phyloP scores from a whole-genome alignment of 2,888 invertebrate species.

The Graphium colonna region DNA sequence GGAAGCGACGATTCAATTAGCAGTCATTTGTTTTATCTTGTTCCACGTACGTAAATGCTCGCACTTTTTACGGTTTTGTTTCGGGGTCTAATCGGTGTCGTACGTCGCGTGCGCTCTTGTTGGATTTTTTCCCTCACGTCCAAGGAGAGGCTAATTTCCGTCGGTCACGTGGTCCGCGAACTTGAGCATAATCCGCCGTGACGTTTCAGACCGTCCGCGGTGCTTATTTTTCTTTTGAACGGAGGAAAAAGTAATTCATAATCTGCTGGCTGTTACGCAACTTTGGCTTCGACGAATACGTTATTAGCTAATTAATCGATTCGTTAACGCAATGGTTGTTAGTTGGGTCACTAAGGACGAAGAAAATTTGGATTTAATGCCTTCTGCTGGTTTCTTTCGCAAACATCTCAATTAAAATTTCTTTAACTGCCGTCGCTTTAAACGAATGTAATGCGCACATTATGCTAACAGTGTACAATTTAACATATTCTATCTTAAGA shows the following conservation, averaged over 20 bases:
- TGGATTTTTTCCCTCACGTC: conserved; percentile 35
- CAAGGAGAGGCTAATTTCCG: conserved; percentile 49
- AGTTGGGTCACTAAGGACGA: background rate
- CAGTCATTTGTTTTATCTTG: conserved; percentile 45
- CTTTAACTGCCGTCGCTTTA: background rate
- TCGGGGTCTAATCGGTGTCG: background rate
- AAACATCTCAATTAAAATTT: no score
- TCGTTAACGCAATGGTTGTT: background rate
- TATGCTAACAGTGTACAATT: background rate
- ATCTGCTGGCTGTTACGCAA: background rate
- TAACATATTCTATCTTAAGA: background rate
- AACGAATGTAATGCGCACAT: background rate
- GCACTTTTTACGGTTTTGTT: background rate
- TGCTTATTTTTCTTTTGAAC: background rate
- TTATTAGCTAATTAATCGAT: background rate
- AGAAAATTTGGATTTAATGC: background rate
- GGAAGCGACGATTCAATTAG: conserved; percentile 60
- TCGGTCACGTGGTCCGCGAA: conserved; percentile 47
- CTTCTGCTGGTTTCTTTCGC: no score
- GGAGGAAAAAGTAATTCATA: background rate
- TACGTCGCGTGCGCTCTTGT: background rate
- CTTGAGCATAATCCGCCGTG: conserved; percentile 32
- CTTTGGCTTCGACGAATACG: background rate
- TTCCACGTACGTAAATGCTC: conserved; percentile 27
- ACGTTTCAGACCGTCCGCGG: conserved; percentile 20